A percentile compares a stretch with the other conserved stretches of the same genome.
These are phyloP conservation scores for Pheosia gnoma DNA, from an alignment of 2,888 invertebrate genomes.

Conservation along the genomic window DNA sequence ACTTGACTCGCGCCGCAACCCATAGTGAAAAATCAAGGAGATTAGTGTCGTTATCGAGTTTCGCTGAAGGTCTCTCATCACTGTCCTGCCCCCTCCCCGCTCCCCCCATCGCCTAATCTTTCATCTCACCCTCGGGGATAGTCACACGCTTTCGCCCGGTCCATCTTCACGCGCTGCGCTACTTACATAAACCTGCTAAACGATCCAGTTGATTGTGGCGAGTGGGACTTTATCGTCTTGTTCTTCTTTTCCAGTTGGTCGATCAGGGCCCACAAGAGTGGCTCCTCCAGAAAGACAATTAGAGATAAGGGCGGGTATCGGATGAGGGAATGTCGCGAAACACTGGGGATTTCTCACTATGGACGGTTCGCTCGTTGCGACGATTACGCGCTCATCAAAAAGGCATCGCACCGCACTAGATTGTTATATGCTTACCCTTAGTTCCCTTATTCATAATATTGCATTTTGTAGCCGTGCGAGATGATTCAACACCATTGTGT, in stretches of 20 bases:
- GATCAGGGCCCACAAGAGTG: constrained; percentile 84
- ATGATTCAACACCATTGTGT: constrained; percentile 72
- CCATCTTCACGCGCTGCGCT: constrained; percentile 81
- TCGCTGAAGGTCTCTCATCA: constrained; percentile 83
- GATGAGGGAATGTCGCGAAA: constrained; percentile 81
- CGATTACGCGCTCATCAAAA: constrained; percentile 78
- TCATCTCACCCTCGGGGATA: constrained; percentile 73
- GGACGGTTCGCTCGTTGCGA: constrained; percentile 79
- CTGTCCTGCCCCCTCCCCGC: constrained; percentile 50
- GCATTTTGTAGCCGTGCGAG: constrained; percentile 74
- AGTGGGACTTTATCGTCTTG: constrained; percentile 82
- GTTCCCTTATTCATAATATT: constrained; percentile 72
- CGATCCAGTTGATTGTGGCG: constrained; percentile 68
- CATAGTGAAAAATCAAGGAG: constrained; percentile 79
- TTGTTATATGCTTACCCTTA: constrained; percentile 73
- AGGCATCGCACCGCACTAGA: constrained; percentile 83
- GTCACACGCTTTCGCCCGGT: constrained; percentile 78
- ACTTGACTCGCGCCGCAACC: constrained; percentile 67
- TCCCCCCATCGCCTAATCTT: constrained; percentile 46
- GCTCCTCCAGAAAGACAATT: constrained; percentile 84
- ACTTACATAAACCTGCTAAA: constrained; percentile 76
- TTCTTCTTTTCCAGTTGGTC: constrained; percentile 84
- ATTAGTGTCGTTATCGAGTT: constrained; percentile 68
- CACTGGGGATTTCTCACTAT: constrained; percentile 82
- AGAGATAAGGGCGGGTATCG: constrained; percentile 78